Evolutionary conservation across 92 coral and sea anemone genomes (phyloP).

Genomic region (Pocillopora grandis): DNA sequence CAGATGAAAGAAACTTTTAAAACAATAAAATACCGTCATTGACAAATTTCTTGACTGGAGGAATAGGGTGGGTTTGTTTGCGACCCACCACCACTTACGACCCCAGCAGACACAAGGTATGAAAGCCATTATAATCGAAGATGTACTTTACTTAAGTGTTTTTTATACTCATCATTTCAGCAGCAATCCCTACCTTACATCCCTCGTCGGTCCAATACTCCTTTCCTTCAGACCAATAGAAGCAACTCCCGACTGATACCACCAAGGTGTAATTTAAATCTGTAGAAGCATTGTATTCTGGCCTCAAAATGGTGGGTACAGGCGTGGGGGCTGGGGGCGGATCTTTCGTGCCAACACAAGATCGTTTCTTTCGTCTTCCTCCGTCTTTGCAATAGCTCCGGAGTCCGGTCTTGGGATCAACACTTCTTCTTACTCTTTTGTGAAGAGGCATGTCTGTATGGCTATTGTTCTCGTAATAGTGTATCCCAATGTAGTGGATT

Average conservation of each 20-base stretch:
- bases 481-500: slow-evolving; percentile 67
- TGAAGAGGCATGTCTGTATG: background rate
- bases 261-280: slow-evolving; percentile 63
- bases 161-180: background rate
- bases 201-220: slow-evolving; percentile 68
- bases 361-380: slow-evolving; percentile 54
- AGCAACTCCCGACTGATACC: slow-evolving; percentile 60
- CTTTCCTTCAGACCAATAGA: slow-evolving; percentile 63
- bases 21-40: background rate
- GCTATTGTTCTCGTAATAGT: slow-evolving; percentile 29
- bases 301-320: slow-evolving; percentile 19
- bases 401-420: background rate
- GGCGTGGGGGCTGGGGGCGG: slow-evolving; percentile 60
- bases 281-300: slow-evolving; percentile 44
- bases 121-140: too few relatives aligned
- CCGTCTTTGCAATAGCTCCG: slow-evolving; percentile 28
- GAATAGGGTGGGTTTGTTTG: too few relatives aligned
- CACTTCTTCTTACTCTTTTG: background rate
- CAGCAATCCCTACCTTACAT: slow-evolving; percentile 51
- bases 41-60: background rate
- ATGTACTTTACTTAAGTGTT: too few relatives aligned
- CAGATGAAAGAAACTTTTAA: background rate
- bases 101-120: too few relatives aligned
- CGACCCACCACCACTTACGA: too few relatives aligned
- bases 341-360: slow-evolving; percentile 64